Evolutionary conservation across 2,113 vertebrate genomes (phyloP).

Genomic region (Micromys minutus): DNA sequence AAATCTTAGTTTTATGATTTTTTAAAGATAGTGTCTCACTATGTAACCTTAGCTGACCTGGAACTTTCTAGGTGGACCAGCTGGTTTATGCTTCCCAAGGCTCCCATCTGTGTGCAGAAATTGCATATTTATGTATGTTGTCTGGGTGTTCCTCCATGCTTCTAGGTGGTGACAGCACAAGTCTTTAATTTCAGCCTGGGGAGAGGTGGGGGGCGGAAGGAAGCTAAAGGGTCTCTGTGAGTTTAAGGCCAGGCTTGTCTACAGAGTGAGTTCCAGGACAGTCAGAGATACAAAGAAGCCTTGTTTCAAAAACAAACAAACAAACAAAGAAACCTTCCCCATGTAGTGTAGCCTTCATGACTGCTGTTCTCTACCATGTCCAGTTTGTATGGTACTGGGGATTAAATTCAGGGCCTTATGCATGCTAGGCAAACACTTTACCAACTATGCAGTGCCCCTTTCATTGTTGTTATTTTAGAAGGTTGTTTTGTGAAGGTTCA

Average conservation of each 20-base stretch:
- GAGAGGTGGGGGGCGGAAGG: no score
- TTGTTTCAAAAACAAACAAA: no score
- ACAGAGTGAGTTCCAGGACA: no score
- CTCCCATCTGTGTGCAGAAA: not conserved
- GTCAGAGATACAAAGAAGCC: no score
- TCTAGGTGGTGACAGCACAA: no score
- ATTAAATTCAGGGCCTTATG: not conserved
- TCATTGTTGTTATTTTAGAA: not conserved
- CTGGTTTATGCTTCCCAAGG: not conserved
- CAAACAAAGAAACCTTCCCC: no score
- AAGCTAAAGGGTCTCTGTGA: no score
- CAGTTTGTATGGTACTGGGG: not conserved
- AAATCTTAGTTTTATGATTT: not conserved
- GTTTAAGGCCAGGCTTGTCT: no score
- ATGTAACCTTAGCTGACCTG: not conserved
- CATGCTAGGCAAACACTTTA: not conserved
- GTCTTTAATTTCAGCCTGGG: no score
- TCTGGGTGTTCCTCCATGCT: no score
- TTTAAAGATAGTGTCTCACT: not conserved
- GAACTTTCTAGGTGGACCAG: not conserved
- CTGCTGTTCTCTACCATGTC: not conserved
- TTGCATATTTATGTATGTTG: not conserved
- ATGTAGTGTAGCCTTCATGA: not conserved
- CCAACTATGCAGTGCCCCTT: not conserved
- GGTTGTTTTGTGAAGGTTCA: not conserved